phyloP scores from a whole-genome alignment of 2,113 vertebrate genomes.

The Hypocryptadius cinnamomeus region DNA sequence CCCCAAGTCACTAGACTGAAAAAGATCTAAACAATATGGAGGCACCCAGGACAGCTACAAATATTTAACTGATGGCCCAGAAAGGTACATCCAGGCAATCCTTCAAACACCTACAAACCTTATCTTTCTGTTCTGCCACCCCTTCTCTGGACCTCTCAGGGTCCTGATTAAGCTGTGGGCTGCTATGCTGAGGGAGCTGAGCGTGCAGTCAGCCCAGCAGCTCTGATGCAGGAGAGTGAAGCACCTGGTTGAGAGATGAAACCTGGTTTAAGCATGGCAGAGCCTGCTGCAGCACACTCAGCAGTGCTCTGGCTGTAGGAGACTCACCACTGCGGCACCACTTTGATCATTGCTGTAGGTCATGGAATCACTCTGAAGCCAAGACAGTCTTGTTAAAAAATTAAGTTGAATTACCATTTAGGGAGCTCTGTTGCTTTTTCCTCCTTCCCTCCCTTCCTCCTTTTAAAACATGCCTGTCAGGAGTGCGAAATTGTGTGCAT shows the following conservation, averaged over 20 bases:
- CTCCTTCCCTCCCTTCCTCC: background rate
- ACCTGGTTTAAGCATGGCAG: background rate
- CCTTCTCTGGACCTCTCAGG: background rate
- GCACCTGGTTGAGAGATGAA: background rate
- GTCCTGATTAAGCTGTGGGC: background rate
- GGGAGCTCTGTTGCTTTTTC: background rate
- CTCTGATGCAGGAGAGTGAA: background rate
- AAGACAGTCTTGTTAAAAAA: constrained; percentile 47
- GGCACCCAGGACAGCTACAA: background rate
- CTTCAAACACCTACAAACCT: background rate
- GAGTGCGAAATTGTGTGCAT: constrained; percentile 2
- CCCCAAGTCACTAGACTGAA: background rate
- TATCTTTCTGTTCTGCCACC: background rate
- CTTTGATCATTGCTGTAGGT: constrained; percentile 41
- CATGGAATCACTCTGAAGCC: constrained; percentile 22
- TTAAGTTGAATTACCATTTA: constrained; percentile 35
- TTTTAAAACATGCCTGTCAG: constrained; percentile 19
- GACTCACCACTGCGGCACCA: background rate
- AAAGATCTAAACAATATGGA: background rate
- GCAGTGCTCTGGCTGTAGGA: background rate
- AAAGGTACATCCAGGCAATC: background rate
- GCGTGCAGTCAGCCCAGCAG: background rate
- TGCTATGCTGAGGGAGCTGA: background rate
- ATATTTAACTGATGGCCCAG: background rate
- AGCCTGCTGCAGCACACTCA: background rate